phyloP scores from a whole-genome alignment of 2,888 invertebrate genomes.

The Netelia melanura region DNA sequence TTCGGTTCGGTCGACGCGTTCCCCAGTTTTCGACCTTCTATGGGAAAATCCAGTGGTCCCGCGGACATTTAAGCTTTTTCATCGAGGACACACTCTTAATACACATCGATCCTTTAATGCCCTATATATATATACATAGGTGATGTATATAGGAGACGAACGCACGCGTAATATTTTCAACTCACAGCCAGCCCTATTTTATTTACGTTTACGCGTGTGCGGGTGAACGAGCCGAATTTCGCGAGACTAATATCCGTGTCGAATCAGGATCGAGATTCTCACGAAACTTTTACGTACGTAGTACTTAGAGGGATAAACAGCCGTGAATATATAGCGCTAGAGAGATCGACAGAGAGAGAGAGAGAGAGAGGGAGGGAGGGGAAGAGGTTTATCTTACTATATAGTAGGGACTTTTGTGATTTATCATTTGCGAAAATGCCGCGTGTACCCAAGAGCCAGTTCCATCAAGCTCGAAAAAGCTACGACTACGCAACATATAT shows the following conservation, averaged over 20 bases:
- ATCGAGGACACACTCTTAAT: background rate
- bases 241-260: slow-evolving; percentile 79
- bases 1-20: background rate
- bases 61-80: slow-evolving; percentile 41
- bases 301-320: slow-evolving; percentile 43
- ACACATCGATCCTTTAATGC: background rate
- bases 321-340: slow-evolving; percentile 42
- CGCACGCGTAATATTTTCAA: slow-evolving; percentile 37
- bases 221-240: slow-evolving; percentile 70
- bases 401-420: slow-evolving; percentile 70
- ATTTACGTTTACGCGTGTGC: slow-evolving; percentile 43
- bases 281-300: slow-evolving; percentile 69
- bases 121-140: background rate
- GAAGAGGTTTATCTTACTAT: slow-evolving; percentile 20
- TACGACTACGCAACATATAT: slow-evolving; percentile 25
- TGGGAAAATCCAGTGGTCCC: slow-evolving; percentile 68
- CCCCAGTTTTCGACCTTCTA: slow-evolving; percentile 63
- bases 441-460: slow-evolving; percentile 42
- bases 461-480: slow-evolving; percentile 44
- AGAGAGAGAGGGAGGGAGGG: slow-evolving; percentile 17
- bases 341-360: background rate
- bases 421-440: slow-evolving; percentile 73
- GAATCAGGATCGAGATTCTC: slow-evolving; percentile 78
- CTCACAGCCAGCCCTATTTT: slow-evolving; percentile 37
- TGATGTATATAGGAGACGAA: background rate